Evolutionary conservation across 2,888 invertebrate species (phyloP).

Genomic region (Myopa testacea): DNA sequence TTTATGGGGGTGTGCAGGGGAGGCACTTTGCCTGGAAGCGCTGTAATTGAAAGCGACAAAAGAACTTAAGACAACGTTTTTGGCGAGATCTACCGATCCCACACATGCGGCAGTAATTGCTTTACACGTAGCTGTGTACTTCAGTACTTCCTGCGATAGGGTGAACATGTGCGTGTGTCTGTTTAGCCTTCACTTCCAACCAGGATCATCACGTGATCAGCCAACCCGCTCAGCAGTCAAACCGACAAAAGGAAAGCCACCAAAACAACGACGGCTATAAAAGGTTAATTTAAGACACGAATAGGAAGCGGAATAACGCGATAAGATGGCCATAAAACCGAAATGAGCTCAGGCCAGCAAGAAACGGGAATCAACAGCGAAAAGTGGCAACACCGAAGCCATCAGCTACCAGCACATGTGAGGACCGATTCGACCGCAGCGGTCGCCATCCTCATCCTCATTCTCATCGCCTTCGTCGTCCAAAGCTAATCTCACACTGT

Average conservation of each 20-base stretch:
- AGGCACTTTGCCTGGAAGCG: too few relatives aligned
- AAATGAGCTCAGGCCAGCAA: conserved; percentile 1
- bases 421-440: background rate
- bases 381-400: conserved; percentile 3
- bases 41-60: too few relatives aligned
- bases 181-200: background rate
- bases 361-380: background rate
- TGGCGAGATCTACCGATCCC: conserved; percentile 11
- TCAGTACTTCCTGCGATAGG: conserved; percentile 20
- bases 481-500: conserved; percentile 36
- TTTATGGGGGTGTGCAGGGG: too few relatives aligned
- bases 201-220: conserved; percentile 15
- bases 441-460: background rate
- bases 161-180: too few relatives aligned
- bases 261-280: conserved; percentile 27
- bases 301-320: conserved; percentile 34
- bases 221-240: background rate
- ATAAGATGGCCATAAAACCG: conserved; percentile 35
- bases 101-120: conserved; percentile 30
- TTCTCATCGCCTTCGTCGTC: background rate
- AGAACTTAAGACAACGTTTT: too few relatives aligned
- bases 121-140: background rate
- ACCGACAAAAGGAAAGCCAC: conserved; percentile 18
- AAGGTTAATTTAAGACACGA: conserved; percentile 40
- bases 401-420: conserved; percentile 11